These are phyloP conservation scores for Pinna nobilis DNA, from an alignment of 1,140 invertebrate species.

Conservation along the genomic window DNA sequence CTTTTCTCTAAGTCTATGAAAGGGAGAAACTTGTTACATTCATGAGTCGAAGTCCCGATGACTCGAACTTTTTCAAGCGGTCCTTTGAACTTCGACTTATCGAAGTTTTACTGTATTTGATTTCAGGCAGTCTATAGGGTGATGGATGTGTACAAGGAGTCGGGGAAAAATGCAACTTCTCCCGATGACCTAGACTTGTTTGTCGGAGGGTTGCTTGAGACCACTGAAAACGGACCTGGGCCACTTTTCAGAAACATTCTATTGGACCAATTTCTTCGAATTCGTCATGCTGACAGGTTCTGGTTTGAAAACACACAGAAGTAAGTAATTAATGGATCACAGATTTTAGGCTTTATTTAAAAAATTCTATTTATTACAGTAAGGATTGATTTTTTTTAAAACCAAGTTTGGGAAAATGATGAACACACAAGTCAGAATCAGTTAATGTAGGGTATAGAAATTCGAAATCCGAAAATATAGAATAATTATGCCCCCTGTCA, in stretches of 20 bases:
- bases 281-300: background rate
- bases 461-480: background rate
- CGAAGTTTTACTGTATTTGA: background rate
- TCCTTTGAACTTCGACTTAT: background rate
- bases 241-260: background rate
- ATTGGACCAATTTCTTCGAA: background rate
- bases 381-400: background rate
- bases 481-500: background rate
- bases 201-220: background rate
- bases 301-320: background rate
- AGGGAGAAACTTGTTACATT: too few relatives aligned
- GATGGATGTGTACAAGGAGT: constrained; percentile 77
- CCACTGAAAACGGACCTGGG: background rate
- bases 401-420: too few relatives aligned
- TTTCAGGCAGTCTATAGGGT: background rate
- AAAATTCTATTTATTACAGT: background rate
- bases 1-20: too few relatives aligned
- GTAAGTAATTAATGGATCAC: background rate
- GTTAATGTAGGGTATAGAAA: too few relatives aligned
- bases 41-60: background rate
- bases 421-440: too few relatives aligned
- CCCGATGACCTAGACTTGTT: background rate
- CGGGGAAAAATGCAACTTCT: too few relatives aligned
- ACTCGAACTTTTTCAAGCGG: background rate
- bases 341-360: background rate